Conservation (phyloP, 2,113 vertebrate genomes). For the Tautogolabrus adspersus region DNA sequence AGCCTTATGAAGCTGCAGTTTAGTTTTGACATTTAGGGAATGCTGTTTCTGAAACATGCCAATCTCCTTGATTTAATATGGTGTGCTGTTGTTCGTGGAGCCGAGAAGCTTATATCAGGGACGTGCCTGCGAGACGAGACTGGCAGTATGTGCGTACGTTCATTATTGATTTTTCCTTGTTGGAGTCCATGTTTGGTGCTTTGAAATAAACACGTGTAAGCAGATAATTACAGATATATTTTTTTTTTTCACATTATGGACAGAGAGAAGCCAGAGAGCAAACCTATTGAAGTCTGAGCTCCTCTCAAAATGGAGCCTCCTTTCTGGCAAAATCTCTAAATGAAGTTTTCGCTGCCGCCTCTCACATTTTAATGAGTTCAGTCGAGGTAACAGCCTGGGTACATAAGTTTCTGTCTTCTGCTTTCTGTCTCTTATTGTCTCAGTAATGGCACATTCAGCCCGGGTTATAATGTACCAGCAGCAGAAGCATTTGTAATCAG, state of each 20-base stretch:
- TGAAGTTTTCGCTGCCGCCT: constrained; percentile 41
- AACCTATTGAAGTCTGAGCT: constrained; percentile 25
- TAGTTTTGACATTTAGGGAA: constrained; percentile 75
- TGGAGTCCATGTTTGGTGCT: constrained; percentile 48
- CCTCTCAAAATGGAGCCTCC: constrained; percentile 40
- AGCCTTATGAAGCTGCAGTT: constrained; percentile 50
- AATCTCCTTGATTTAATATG: constrained; percentile 78
- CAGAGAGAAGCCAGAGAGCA: constrained; percentile 21
- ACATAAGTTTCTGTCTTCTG: constrained; percentile 28
- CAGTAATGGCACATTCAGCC: constrained; percentile 41
- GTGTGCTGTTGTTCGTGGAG: constrained; percentile 50
- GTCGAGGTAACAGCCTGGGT: constrained; percentile 29
- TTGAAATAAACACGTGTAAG: constrained; percentile 54
- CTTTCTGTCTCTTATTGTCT: constrained; percentile 56
- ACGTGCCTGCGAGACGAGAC: constrained; percentile 13
- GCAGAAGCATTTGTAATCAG: constrained; percentile 64
- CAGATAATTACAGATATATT: constrained; percentile 34
- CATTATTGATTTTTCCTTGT: constrained; percentile 65
- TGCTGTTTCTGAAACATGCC: constrained; percentile 77
- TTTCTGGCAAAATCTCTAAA: constrained; percentile 43
- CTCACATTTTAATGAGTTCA: constrained; percentile 63
- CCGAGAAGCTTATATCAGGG: constrained; percentile 52
- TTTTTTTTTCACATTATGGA: constrained; percentile 23
- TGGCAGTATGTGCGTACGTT: constrained; percentile 35
- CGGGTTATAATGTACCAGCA: constrained; percentile 39